Evolutionary conservation across 2,797 vertebrate genomes (phyloP).

Genomic region (Pelobates cultripes): DNA sequence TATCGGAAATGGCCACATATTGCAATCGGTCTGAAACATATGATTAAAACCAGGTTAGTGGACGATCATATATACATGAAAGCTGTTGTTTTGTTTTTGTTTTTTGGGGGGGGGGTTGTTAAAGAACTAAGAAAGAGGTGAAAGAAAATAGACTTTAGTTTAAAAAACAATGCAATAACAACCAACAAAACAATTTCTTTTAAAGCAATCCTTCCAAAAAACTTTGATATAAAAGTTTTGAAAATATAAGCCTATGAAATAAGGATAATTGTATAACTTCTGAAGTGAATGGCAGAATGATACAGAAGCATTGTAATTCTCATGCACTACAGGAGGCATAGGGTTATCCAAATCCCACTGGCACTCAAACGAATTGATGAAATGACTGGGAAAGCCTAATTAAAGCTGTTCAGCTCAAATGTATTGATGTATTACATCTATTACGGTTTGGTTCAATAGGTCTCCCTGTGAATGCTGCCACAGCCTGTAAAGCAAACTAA

Average conservation of each 20-base stretch:
- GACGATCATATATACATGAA: no score
- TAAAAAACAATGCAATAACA: neutral
- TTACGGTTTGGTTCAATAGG: conserved; percentile 94
- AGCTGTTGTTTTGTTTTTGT: no score
- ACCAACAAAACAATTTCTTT: neutral
- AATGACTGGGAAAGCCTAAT: conserved; percentile 97
- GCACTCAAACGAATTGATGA: conserved; percentile 88
- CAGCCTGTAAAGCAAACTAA: conserved; percentile 87
- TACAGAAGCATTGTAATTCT: conserved; percentile 76
- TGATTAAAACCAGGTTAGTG: no score
- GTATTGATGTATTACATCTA: conserved; percentile 99
- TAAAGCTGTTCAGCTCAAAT: conserved; percentile 98
- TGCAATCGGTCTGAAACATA: no score
- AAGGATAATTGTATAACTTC: conserved; percentile 71
- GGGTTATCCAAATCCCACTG: conserved; percentile 83
- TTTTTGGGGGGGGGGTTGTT: no score
- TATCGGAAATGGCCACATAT: no score
- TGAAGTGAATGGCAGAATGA: conserved; percentile 65
- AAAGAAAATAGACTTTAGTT: neutral
- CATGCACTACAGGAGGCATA: conserved; percentile 80
- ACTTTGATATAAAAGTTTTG: conserved; percentile 52
- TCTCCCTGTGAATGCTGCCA: conserved; percentile 83
- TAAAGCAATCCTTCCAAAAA: neutral
- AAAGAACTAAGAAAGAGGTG: neutral
- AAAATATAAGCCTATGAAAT: conserved; percentile 65